These are phyloP conservation scores for Chelonoidis abingdonii DNA, from an alignment of 2,113 vertebrate species.

Conservation along the genomic window DNA sequence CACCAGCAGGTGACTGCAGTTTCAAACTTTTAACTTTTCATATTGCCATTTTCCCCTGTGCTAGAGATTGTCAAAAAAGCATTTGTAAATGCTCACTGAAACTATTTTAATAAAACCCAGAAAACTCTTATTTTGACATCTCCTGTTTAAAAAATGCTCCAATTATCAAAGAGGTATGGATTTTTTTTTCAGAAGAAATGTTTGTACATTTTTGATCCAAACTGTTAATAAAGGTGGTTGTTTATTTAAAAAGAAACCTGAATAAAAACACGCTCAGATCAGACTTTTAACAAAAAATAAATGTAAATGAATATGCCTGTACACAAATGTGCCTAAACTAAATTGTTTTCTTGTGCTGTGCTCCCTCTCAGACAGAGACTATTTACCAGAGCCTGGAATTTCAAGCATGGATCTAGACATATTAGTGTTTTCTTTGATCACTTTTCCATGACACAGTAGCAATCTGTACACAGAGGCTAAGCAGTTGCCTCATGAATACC, in stretches of 20 bases:
- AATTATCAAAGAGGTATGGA: neutral
- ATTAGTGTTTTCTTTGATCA: conserved; percentile 54
- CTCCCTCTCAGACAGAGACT: neutral
- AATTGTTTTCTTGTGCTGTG: conserved; percentile 10
- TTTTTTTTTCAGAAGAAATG: conserved; percentile 1
- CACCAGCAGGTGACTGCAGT: neutral
- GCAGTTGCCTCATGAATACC: conserved; percentile 18
- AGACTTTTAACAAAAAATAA: neutral
- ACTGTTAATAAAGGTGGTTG: neutral
- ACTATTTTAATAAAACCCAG: conserved; percentile 9
- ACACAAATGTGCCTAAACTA: neutral
- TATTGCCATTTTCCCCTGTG: neutral
- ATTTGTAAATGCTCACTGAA: conserved; percentile 38
- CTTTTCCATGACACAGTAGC: conserved; percentile 16
- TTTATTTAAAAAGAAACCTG: neutral
- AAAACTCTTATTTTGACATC: neutral
- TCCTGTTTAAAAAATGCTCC: neutral
- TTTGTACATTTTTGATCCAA: neutral
- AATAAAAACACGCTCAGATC: neutral
- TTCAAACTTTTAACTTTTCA: conserved; percentile 20
- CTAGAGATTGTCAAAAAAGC: neutral
- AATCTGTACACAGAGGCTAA: neutral
- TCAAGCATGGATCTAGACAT: conserved; percentile 43
- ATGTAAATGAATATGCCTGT: neutral
- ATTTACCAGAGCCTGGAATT: accelerated